Evolutionary conservation across 2,888 invertebrate species (phyloP).

Genomic region (Coenonympha arcania): DNA sequence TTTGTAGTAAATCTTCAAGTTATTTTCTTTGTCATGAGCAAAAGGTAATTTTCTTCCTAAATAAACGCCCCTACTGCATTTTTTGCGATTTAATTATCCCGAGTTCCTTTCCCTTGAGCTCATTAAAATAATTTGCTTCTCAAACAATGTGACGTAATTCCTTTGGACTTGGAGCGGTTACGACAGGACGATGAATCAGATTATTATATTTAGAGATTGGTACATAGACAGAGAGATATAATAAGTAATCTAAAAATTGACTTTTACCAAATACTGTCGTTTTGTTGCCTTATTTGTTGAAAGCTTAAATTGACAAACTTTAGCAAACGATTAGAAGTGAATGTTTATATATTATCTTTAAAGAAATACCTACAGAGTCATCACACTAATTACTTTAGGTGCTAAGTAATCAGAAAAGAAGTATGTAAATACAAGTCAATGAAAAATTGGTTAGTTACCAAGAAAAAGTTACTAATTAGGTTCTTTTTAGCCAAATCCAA

Average conservation of each 20-base stretch:
- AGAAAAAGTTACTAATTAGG: too few relatives aligned
- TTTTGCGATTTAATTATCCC: conserved; percentile 18
- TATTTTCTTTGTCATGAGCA: neutral
- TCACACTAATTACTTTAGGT: too few relatives aligned
- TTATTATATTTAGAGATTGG: conserved; percentile 13
- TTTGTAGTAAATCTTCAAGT: neutral
- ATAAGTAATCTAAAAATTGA: neutral
- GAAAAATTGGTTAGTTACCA: too few relatives aligned
- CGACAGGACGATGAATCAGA: conserved; percentile 19
- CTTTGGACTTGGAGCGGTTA: conserved; percentile 20
- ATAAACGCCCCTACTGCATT: conserved; percentile 8
- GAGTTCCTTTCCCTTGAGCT: conserved; percentile 20
- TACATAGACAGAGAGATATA: neutral
- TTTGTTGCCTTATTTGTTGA: too few relatives aligned
- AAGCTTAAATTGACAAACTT: too few relatives aligned
- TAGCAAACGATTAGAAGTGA: too few relatives aligned
- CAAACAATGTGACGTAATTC: conserved; percentile 26
- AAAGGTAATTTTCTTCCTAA: neutral
- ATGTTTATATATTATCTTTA: too few relatives aligned
- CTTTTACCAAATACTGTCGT: too few relatives aligned
- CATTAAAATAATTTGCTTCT: conserved; percentile 28
- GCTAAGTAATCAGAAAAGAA: too few relatives aligned
- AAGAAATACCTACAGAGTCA: too few relatives aligned
- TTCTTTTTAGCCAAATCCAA: too few relatives aligned
- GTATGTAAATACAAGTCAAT: too few relatives aligned